Percentiles rank a stretch among this genome's conserved stretches.
phyloP scores from a whole-genome alignment of 92 coral and sea anemone species.

The Heliopora coerulea region DNA sequence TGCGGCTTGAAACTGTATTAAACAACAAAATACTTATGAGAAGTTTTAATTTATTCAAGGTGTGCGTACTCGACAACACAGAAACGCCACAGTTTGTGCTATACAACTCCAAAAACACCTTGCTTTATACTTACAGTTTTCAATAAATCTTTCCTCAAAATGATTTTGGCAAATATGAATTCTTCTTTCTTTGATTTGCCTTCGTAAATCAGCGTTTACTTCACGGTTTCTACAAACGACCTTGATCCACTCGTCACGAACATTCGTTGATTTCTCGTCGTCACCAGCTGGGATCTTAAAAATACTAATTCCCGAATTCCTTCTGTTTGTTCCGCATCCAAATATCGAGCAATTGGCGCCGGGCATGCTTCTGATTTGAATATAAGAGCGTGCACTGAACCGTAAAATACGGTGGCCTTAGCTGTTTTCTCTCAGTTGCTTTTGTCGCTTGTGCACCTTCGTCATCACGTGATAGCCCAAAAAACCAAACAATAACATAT shows the following conservation, averaged over 20 bases:
- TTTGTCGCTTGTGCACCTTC: constrained; percentile 20
- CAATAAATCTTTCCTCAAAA: constrained; percentile 22
- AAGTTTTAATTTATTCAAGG: too few species aligned
- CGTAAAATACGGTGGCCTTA: neutral
- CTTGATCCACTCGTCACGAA: neutral
- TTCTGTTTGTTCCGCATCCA: neutral
- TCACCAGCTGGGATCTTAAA: neutral
- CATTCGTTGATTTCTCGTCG: neutral
- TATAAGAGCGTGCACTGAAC: neutral
- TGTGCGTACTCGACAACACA: too few species aligned
- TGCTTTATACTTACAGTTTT: constrained; percentile 6
- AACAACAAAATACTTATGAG: too few species aligned
- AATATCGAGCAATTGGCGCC: constrained; percentile 1
- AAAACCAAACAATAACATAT: constrained; percentile 15
- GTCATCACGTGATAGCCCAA: constrained; percentile 11
- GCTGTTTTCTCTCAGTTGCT: neutral
- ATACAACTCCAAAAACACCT: too few species aligned
- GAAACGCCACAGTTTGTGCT: too few species aligned
- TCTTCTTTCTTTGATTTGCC: constrained; percentile 8
- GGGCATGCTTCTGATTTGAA: neutral
- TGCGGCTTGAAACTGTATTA: too few species aligned
- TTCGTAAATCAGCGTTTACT: constrained; percentile 1
- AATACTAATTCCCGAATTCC: neutral
- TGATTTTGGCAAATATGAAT: constrained; percentile 8
- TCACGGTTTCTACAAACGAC: constrained; percentile 1